Conservation (phyloP, 2,113 vertebrate genomes). For the Psammodynastes pulverulentus region DNA sequence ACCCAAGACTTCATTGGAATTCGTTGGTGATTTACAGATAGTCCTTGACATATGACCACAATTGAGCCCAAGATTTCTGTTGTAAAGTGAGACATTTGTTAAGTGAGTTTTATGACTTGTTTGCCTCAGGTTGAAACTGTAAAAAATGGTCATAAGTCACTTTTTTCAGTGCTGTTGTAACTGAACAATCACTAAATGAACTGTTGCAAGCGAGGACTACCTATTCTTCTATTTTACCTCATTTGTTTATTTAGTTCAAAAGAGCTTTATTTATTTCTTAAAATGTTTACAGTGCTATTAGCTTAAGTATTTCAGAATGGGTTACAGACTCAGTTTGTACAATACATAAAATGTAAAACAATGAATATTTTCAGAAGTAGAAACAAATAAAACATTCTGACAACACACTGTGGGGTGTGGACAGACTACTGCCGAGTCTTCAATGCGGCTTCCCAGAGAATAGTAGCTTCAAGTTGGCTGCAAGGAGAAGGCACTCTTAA, state of each 20-base stretch:
- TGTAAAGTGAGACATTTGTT: background rate
- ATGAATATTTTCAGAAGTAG: background rate
- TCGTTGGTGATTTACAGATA: background rate
- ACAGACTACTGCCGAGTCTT: background rate
- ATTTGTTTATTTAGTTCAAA: background rate
- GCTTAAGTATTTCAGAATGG: background rate
- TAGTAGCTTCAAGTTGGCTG: background rate
- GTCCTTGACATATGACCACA: background rate
- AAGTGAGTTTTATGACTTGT: background rate
- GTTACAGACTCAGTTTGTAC: background rate
- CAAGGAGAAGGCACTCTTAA: background rate
- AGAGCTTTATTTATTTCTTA: background rate
- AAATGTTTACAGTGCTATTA: background rate
- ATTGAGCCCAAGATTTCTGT: background rate
- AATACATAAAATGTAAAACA: background rate
- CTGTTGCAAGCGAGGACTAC: background rate
- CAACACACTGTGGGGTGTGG: background rate
- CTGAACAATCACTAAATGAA: background rate
- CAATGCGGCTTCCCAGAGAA: background rate
- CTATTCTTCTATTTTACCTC: background rate
- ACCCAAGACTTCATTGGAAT: background rate
- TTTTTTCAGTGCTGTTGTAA: background rate
- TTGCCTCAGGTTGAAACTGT: background rate
- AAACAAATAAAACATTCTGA: background rate
- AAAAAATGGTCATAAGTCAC: background rate